Percentiles rank a stretch among this genome's conserved stretches.
phyloP scores from a whole-genome alignment of 1,140 invertebrate genomes.

The Varroa destructor region DNA sequence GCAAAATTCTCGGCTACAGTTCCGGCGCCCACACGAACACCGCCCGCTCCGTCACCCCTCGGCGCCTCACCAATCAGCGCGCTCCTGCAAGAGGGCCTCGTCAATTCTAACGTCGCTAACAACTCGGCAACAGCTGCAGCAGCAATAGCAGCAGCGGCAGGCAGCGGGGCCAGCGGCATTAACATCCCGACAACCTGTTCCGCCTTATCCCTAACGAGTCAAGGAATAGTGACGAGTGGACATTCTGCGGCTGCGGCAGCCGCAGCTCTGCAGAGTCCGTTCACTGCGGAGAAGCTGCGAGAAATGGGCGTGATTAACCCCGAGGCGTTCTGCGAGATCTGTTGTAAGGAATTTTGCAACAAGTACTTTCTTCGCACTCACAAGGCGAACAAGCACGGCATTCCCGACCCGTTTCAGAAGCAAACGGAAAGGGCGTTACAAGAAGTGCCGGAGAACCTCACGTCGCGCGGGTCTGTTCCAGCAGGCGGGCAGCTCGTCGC shows the following conservation, averaged over 20 bases:
- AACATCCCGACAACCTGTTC: slow-evolving; percentile 15
- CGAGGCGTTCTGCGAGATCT: slow-evolving; percentile 82
- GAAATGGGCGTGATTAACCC: slow-evolving; percentile 65
- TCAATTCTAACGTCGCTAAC: background rate
- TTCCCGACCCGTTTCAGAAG: slow-evolving; percentile 33
- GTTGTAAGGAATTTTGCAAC: slow-evolving; percentile 87
- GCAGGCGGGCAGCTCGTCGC: background rate
- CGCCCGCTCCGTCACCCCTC: slow-evolving; percentile 24
- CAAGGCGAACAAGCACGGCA: slow-evolving; percentile 55
- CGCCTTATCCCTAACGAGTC: background rate
- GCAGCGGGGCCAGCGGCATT: slow-evolving; percentile 28
- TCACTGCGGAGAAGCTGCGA: slow-evolving; percentile 54
- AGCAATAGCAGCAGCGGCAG: slow-evolving; percentile 31
- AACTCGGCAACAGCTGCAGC: slow-evolving; percentile 27
- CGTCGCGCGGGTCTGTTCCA: background rate
- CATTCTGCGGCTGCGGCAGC: slow-evolving; percentile 30
- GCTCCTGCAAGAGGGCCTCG: no score
- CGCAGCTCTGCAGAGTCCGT: slow-evolving; percentile 36
- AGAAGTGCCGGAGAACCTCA: slow-evolving; percentile 12
- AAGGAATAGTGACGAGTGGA: slow-evolving; percentile 26
- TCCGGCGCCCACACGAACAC: slow-evolving; percentile 29
- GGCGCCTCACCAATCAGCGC: background rate
- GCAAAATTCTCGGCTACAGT: slow-evolving; percentile 31
- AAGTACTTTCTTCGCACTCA: slow-evolving; percentile 85
- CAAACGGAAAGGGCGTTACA: slow-evolving; percentile 19